These are phyloP conservation scores for Geococcyx californianus DNA, from an alignment of 2,113 vertebrate genomes.

Conservation along the genomic window DNA sequence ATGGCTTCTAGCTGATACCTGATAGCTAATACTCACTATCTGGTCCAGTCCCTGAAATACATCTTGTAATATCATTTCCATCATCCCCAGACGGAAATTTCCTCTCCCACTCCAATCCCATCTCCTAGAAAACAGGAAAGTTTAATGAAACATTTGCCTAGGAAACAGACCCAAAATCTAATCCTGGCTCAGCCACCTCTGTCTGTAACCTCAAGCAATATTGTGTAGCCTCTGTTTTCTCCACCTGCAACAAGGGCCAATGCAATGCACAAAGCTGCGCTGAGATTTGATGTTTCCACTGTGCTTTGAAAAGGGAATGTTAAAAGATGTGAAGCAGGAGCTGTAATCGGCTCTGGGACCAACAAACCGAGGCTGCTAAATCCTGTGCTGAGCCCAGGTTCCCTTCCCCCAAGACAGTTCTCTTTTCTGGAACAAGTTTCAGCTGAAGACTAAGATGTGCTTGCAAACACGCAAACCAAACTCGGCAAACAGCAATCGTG, in stretches of 20 bases:
- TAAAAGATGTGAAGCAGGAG: constrained; percentile 15
- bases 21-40: background rate
- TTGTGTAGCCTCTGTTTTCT: background rate
- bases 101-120: background rate
- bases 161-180: background rate
- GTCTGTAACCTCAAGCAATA: background rate
- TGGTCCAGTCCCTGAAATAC: background rate
- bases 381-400: constrained; percentile 15
- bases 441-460: constrained; percentile 50
- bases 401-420: constrained; percentile 50
- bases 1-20: background rate
- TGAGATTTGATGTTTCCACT: background rate
- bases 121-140: background rate
- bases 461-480: constrained; percentile 47
- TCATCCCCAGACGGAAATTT: background rate
- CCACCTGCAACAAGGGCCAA: background rate
- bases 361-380: constrained; percentile 25
- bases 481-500: background rate
- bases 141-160: constrained; percentile 3
- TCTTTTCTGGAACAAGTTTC: constrained; percentile 66
- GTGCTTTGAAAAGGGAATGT: background rate
- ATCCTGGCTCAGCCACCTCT: background rate
- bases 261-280: background rate
- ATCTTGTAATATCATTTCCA: background rate
- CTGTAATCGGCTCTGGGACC: background rate